Evolutionary conservation across 53 echinoderm and acorn worm species (phyloP), one percentile per base, ranked within the genome.

Genomic region (Holothuria leucospilota): DNA sequence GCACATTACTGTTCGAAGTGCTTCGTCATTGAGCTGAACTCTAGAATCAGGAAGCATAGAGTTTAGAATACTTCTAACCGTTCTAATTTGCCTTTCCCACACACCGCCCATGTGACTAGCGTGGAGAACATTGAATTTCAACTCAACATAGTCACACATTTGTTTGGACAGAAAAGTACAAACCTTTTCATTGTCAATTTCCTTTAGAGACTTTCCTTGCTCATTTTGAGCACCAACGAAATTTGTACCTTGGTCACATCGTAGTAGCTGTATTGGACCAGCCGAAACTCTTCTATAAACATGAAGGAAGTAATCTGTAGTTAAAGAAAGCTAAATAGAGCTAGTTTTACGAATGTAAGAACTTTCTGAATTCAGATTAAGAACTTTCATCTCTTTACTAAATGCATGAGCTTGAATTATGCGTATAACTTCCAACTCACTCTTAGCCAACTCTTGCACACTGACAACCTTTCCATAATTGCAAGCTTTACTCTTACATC

Each of bases 71-170:
- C 59, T 87, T 68, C 88, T 11, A 1, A 81, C n/a, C 5, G 88
- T 88, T 34, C 91, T 64, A 60, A 90, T 93, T 51, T 88, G 85
- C 16, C 94, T 52, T 61, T 94, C 94, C 94, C 89, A 94, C 1
- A 91, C 94, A 27, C 91, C 94, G 27, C 94, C 94, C 2, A 84
- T 77, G 60, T 94, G 94, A 62, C 89, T 94, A 49, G 89, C 81
- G 29, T 73, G 60, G 11, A 91, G 94, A 34, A 66, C 69, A 68
- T 94, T 94, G 62, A 91, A 73, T n/a, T 89, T 66, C n/a, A 91
- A 89, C 21, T 21, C n/a, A 63, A 63, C 21, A 63, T 63, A 63
- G 63, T 63, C 63, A 26, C 63, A 63, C 26, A 21, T 26, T 26
- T 11, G 63, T 23, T 26, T 26, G n/a, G 26, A 63, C 63, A 63